Evolutionary conservation across 92 coral and sea anemone species (phyloP), one percentile per base, ranked within the genome.

Genomic region (Porites lobata): DNA sequence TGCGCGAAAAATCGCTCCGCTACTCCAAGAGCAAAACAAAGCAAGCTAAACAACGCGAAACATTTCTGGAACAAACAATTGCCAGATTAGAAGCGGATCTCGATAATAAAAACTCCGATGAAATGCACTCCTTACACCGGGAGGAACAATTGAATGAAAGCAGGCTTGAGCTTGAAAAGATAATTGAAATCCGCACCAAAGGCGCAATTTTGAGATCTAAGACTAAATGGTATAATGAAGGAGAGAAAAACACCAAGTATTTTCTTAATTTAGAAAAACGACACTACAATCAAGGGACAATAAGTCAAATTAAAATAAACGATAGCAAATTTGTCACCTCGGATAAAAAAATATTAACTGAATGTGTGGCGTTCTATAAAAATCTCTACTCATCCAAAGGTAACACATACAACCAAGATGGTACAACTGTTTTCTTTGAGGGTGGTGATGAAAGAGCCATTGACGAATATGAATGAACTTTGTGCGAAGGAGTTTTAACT

Each of bases 241-340:
- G n/a, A n/a, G n/a, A n/a, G n/a, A 76, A 90, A 78, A 90, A 90
- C 65, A 66, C 92, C 22, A 83, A 89, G 69, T 89, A 63, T 58
- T 88, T 88, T 51, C 61, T 76, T 24, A 77, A 89, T 65, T 38
- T 90, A 53, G 92, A 84, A 77, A 90, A 84, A 47, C 70, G 82
- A 5, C 89, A 90, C 21, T 84, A 4, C 50, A 90, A 90, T 21
- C 72, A 73, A 61, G 80, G 79, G 58, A 90, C 79, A 17, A 84
- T 90, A 0, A 68, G 67, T 72, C 85, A 74, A 26, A 50, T 90
- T 11, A 83, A 83, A 56, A 78, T 67, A 1, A 69, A 66, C 26
- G 81, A 72, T 17, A 26, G 19, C 13, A 64, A 74, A 1, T 24
- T 80, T 64, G 64, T 87, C 61, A 87, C 57, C 54, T 86, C 85